Base-by-base conservation (phyloP, 2,797 vertebrate genomes). In the Sebastes melanostomus region DNA sequence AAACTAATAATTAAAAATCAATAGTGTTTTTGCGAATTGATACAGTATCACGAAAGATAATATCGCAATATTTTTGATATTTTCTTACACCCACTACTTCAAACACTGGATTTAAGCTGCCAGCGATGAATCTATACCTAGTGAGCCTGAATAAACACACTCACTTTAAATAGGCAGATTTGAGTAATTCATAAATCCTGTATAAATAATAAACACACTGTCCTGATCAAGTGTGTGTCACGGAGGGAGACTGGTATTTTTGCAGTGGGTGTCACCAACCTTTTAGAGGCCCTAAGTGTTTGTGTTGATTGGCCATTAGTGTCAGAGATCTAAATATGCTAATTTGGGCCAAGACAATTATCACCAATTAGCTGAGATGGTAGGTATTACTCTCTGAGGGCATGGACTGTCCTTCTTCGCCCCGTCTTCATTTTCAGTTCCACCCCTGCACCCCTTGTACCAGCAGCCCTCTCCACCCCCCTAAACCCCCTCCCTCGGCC, bases 251-350 rank as follows among this genome's bases (percentile, higher is more conserved):
- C 83, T 72, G 93, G 92, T 93, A 79, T 71, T 83, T 73, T 80
- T 73, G 29, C 61, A 68, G 32, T 80, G 86, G 76, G 76, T 83
- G 80, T 82, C 67, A 38, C 66, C 77, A 88, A 88, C 83, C 90
- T 87, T 83, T 91, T 75, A 75, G 88, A 84, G 85, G 78, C 91
- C 86, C 83, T 86, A 92, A 95, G 86, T 94, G 93, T 93, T 94
- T 95, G 93, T 93, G 92, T 93, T 93, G 88, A 94, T 93, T 89
- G 84, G 86, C 92, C 88, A 93, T 95, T 95, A 94, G 90, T 89
- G 92, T 95, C 91, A 91, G 84, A 82, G 90, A 83, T 91, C 87
- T 94, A 77, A 95, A 95, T 95, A 95, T 95, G 94, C 93, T 94
- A 95, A 96, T 95, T 88, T 81, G 62, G 46, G 52, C 78, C 71